Conservation (phyloP, 2,797 vertebrate genomes). For the Hypotaenidia okinawae region DNA sequence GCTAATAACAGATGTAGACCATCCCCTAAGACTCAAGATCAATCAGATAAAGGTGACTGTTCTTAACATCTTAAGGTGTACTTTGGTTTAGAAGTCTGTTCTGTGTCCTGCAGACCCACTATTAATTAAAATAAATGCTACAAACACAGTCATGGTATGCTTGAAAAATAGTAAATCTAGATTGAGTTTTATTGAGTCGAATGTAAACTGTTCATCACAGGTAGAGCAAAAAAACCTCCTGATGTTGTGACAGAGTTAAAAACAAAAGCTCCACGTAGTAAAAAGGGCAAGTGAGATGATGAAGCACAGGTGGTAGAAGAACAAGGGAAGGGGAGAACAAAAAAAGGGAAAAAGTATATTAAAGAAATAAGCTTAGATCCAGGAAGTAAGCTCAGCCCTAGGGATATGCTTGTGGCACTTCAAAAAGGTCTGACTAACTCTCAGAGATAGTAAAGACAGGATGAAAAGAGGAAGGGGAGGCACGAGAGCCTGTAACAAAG, state of each 20-base stretch:
- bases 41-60: constrained; percentile 39
- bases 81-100: neutral
- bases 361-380: neutral
- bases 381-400: neutral
- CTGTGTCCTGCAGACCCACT: neutral
- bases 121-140: neutral
- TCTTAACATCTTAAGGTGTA: neutral
- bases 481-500: neutral
- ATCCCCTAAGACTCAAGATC: constrained; percentile 16
- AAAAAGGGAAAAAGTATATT: neutral
- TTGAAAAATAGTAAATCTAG: neutral
- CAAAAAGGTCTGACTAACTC: neutral
- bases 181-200: neutral
- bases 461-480: neutral
- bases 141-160: neutral
- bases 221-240: neutral
- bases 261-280: neutral
- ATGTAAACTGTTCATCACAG: neutral
- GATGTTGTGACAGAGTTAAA: neutral
- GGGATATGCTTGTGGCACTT: neutral
- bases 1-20: neutral
- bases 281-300: neutral
- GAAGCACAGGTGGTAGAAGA: neutral
- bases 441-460: neutral
- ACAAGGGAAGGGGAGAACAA: neutral